Evolutionary conservation across 1,140 invertebrate species (phyloP).

Genomic region (Phocides pigmalion): DNA sequence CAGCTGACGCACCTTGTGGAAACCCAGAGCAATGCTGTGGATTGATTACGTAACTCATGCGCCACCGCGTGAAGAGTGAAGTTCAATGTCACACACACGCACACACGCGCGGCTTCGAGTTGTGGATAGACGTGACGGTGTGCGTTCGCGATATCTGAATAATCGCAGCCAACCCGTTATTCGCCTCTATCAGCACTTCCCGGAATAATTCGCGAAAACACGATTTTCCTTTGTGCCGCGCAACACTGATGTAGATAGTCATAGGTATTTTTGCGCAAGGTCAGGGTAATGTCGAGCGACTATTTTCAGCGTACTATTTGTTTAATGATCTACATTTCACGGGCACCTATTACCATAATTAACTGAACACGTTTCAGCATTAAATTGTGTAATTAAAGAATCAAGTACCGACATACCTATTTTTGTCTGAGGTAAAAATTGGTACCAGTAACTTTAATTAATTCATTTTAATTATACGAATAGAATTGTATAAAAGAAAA

Average conservation of each 20-base stretch:
- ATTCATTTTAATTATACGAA: no score
- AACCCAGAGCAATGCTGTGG: conserved; percentile 37
- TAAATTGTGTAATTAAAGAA: neutral
- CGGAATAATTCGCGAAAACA: conserved; percentile 79
- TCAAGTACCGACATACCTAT: neutral
- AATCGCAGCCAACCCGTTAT: conserved; percentile 76
- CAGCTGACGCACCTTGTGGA: conserved; percentile 15
- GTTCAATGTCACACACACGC: conserved; percentile 79
- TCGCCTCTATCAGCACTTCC: conserved; percentile 77
- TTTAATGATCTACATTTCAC: conserved; percentile 18
- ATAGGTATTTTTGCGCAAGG: conserved; percentile 68
- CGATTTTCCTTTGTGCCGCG: conserved; percentile 63
- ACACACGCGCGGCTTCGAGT: conserved; percentile 42
- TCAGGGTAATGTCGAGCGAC: conserved; percentile 68
- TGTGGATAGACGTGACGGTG: conserved; percentile 37
- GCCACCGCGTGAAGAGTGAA: conserved; percentile 79
- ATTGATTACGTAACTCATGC: conserved; percentile 73
- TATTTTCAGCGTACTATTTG: conserved; percentile 53
- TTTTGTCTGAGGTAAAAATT: neutral
- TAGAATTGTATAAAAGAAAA: no score
- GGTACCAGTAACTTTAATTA: no score
- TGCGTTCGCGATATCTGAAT: conserved; percentile 65
- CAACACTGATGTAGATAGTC: conserved; percentile 56
- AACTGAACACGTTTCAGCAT: neutral
- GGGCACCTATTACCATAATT: neutral